Evolutionary conservation across 2,113 vertebrate species (phyloP).

Genomic region (Melanotaenia duboulayi): DNA sequence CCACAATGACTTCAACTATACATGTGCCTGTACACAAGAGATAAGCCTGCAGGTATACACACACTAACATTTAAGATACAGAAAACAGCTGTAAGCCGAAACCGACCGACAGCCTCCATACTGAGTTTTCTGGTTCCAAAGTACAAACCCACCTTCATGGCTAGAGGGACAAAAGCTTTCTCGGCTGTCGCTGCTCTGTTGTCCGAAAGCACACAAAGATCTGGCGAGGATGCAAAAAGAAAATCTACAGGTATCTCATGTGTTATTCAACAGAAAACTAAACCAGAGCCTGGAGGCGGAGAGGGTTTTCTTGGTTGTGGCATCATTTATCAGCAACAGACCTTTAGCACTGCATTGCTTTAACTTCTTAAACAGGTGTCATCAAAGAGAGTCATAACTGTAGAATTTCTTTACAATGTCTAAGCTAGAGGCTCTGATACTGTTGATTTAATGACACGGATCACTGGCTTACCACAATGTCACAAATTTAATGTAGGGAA

Average conservation of each 20-base stretch:
- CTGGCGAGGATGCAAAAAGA: constrained; percentile 46
- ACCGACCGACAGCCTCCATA: neutral
- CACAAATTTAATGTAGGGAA: neutral
- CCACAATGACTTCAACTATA: constrained; percentile 7
- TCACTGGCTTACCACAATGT: neutral
- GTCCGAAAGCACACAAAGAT: constrained; percentile 34
- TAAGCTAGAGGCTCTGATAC: neutral
- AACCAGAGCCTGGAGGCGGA: constrained; percentile 58
- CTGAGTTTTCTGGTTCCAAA: constrained; percentile 29
- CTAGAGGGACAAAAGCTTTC: constrained; percentile 31
- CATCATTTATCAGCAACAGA: constrained; percentile 25
- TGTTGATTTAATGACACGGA: neutral
- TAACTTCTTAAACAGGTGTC: constrained; percentile 3
- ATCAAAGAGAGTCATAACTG: neutral
- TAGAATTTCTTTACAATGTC: neutral
- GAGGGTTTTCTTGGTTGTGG: neutral
- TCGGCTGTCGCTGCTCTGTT: constrained; percentile 31
- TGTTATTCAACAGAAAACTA: constrained; percentile 69
- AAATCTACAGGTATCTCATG: constrained; percentile 59
- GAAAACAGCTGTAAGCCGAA: constrained; percentile 18
- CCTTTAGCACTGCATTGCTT: constrained; percentile 22
- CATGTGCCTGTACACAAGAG: constrained; percentile 13
- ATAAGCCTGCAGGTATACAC: constrained; percentile 11
- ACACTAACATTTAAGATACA: neutral
- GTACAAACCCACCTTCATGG: constrained; percentile 62